phyloP scores from a whole-genome alignment of 2,797 vertebrate genomes.

The Chrysocyon brachyurus region DNA sequence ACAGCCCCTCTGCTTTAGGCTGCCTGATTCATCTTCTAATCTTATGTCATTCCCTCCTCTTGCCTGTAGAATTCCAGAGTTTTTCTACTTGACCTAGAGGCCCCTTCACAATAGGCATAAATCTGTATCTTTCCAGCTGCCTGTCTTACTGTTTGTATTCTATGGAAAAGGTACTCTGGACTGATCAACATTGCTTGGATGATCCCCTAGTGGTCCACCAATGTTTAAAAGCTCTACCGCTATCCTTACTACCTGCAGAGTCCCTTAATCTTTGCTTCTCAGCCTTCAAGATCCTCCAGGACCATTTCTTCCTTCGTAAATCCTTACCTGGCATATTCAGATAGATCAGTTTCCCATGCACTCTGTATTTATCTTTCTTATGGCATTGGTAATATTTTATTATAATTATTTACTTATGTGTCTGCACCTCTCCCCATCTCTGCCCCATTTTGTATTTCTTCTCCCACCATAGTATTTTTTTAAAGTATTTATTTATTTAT shows the following conservation, averaged over 20 bases:
- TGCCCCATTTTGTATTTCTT: background rate
- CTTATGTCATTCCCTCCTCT: background rate
- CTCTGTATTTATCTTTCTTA: background rate
- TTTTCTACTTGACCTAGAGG: conserved; percentile 11
- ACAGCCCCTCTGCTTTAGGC: background rate
- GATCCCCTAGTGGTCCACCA: background rate
- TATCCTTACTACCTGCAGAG: background rate
- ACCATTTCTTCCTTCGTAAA: background rate
- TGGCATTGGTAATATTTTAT: background rate
- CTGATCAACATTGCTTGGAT: background rate
- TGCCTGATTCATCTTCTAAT: background rate
- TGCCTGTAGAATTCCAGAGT: background rate
- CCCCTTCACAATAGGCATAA: background rate
- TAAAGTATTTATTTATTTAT: too few relatives aligned
- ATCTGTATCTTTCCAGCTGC: background rate
- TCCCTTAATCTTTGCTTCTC: background rate
- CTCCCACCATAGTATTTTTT: background rate
- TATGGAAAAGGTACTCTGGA: conserved; percentile 9
- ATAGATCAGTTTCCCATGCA: background rate
- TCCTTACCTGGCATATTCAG: background rate
- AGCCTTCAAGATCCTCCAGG: background rate
- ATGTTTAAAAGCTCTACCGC: background rate
- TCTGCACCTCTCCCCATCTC: background rate
- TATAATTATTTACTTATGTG: conserved; percentile 49
- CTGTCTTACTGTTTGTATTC: background rate